Evolutionary conservation across 2,888 invertebrate genomes (phyloP).

Genomic region (Phlogophora meticulosa): DNA sequence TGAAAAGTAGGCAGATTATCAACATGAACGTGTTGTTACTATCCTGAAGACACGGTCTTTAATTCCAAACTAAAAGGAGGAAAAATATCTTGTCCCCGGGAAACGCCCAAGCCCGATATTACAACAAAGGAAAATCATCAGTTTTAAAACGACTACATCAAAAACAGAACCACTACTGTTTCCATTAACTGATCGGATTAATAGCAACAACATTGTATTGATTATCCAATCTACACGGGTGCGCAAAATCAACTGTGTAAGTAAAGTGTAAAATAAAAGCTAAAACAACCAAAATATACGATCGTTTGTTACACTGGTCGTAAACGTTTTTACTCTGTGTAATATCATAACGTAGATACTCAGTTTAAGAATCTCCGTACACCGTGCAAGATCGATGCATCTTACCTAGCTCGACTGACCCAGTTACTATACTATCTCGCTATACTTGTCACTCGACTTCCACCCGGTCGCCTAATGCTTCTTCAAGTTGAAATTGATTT

Average conservation of each 20-base stretch:
- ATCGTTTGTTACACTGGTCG: neutral
- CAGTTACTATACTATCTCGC: slow-evolving; percentile 56
- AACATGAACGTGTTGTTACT: too few species aligned
- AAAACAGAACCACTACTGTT: too few species aligned
- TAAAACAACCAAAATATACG: neutral
- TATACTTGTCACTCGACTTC: slow-evolving; percentile 53
- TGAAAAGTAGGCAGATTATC: too few species aligned
- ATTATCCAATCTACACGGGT: neutral
- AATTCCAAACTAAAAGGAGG: too few species aligned
- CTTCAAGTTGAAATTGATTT: slow-evolving; percentile 54
- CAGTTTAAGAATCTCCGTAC: slow-evolving; percentile 18
- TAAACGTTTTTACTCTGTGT: neutral
- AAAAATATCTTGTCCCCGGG: too few species aligned
- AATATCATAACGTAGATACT: slow-evolving; percentile 3
- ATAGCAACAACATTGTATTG: neutral
- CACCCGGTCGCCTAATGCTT: slow-evolving; percentile 47
- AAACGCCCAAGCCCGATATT: too few species aligned
- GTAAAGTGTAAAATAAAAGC: neutral
- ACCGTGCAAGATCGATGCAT: slow-evolving; percentile 70
- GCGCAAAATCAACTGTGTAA: neutral
- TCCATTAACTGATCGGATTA: neutral
- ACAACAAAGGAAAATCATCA: too few species aligned
- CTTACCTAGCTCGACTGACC: slow-evolving; percentile 73
- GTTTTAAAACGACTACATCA: too few species aligned
- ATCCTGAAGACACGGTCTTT: too few species aligned